These are phyloP conservation scores for Hiodon tergisus DNA, from an alignment of 2,113 vertebrate species.

Conservation along the genomic window DNA sequence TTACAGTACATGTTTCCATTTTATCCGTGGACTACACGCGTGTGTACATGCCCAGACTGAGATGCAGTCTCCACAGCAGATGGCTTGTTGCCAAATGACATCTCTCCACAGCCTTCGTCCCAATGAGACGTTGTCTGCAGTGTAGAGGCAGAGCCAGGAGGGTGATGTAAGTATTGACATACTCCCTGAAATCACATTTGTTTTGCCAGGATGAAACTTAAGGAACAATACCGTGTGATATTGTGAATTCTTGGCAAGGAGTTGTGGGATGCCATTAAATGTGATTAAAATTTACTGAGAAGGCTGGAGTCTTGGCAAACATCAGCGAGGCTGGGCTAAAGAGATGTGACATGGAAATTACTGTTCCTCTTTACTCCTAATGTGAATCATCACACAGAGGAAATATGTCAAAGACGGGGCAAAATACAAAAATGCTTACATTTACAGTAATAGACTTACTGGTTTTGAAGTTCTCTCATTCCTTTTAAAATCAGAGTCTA, in stretches of 20 bases:
- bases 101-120: conserved; percentile 31
- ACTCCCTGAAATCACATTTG: conserved; percentile 54
- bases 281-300: conserved; percentile 62
- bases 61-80: conserved; percentile 26
- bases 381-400: conserved; percentile 60
- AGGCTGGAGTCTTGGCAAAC: conserved; percentile 52
- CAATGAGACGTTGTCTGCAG: conserved; percentile 44
- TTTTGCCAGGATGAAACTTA: conserved; percentile 35
- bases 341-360: conserved; percentile 67
- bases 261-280: conserved; percentile 57
- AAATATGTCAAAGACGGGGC: conserved; percentile 51
- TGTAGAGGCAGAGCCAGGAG: conserved; percentile 38
- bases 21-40: not conserved
- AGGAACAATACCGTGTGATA: conserved; percentile 35
- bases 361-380: conserved; percentile 62
- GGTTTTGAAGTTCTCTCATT: conserved; percentile 45
- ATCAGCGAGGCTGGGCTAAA: conserved; percentile 60
- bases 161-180: conserved; percentile 60
- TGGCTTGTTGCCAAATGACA: conserved; percentile 45
- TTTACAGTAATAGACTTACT: conserved; percentile 57
- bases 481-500: not conserved
- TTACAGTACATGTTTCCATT: too few relatives aligned
- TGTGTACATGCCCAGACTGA: not conserved
- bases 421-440: conserved; percentile 58
- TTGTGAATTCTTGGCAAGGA: conserved; percentile 57